A percentile compares a stretch with the other conserved stretches of the same genome.
These are phyloP conservation scores for Strongylocentrotus purpuratus DNA, from an alignment of 35 echinoderm and acorn worm genomes.

Conservation along the genomic window DNA sequence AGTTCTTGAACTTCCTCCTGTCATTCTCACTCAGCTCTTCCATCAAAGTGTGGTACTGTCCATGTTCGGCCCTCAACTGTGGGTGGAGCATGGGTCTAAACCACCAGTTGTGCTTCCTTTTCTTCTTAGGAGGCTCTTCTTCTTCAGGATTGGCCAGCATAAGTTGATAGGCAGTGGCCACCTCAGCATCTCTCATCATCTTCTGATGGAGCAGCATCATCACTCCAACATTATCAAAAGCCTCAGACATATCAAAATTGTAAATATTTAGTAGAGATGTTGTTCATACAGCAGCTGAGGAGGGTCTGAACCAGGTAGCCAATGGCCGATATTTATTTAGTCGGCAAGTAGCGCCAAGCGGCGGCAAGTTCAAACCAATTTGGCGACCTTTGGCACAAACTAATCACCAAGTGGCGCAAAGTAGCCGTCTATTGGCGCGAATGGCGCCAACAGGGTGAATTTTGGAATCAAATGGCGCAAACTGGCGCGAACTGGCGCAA, in stretches of 20 bases:
- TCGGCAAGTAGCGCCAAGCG: too few relatives aligned
- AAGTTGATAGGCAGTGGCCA: constrained; percentile 35
- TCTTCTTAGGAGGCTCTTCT: constrained; percentile 19
- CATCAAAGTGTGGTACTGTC: background rate
- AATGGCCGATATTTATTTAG: too few relatives aligned
- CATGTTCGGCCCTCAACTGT: background rate
- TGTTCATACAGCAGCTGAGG: too few relatives aligned
- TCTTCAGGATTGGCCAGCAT: constrained; percentile 21
- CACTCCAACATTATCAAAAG: constrained; percentile 37
- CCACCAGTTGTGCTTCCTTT: constrained; percentile 24
- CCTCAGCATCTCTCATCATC: constrained; percentile 25
- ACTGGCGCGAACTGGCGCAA: constrained; percentile 34
- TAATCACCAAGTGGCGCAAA: constrained; percentile 54
- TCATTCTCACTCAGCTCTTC: background rate
- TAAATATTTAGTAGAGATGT: too few relatives aligned
- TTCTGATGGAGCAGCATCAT: constrained; percentile 36
- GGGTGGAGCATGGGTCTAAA: constrained; percentile 27
- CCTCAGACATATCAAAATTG: constrained; percentile 43
- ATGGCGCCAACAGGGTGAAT: too few relatives aligned
- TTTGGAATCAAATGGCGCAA: too few relatives aligned
- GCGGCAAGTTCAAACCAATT: constrained; percentile 52
- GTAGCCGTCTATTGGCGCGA: constrained; percentile 35
- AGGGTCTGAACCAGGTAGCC: too few relatives aligned
- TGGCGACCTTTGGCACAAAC: constrained; percentile 52
- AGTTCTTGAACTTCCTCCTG: constrained; percentile 31